These are phyloP conservation scores for Fabriciana adippe DNA, from an alignment of 2,888 invertebrate genomes.

Conservation along the genomic window DNA sequence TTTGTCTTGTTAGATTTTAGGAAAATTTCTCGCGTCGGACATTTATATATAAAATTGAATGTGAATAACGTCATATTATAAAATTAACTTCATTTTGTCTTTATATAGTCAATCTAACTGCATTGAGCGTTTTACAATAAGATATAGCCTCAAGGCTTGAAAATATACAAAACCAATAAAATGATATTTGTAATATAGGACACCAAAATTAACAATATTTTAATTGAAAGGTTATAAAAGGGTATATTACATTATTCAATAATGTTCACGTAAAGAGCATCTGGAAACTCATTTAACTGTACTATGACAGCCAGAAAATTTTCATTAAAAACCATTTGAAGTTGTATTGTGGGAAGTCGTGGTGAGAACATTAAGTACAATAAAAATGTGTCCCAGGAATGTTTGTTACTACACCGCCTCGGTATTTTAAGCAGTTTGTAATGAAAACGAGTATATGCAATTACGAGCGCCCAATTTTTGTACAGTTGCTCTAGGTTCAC, in stretches of 20 bases:
- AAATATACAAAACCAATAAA: too few relatives aligned
- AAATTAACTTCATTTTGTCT: too few relatives aligned
- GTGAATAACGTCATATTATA: too few relatives aligned
- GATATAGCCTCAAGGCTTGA: too few relatives aligned
- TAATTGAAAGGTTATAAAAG: too few relatives aligned
- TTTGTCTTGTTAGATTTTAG: background rate
- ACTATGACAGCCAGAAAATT: constrained; percentile 30
- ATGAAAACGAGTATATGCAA: constrained; percentile 66
- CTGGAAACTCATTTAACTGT: background rate
- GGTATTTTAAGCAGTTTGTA: constrained; percentile 73
- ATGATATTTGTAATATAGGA: too few relatives aligned
- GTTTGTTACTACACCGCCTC: constrained; percentile 35
- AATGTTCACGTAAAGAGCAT: background rate
- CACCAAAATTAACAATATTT: too few relatives aligned
- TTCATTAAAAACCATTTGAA: constrained; percentile 35
- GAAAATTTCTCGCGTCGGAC: background rate
- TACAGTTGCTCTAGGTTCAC: constrained; percentile 41
- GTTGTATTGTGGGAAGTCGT: constrained; percentile 23
- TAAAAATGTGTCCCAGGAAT: constrained; percentile 41
- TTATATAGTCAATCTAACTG: too few relatives aligned
- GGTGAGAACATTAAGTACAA: constrained; percentile 38
- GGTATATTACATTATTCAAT: too few relatives aligned
- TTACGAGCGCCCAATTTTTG: constrained; percentile 51
- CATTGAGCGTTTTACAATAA: too few relatives aligned
- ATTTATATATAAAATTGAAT: too few relatives aligned